Conservation (phyloP, 2,113 vertebrate genomes). For the Craseonycteris thonglongyai region DNA sequence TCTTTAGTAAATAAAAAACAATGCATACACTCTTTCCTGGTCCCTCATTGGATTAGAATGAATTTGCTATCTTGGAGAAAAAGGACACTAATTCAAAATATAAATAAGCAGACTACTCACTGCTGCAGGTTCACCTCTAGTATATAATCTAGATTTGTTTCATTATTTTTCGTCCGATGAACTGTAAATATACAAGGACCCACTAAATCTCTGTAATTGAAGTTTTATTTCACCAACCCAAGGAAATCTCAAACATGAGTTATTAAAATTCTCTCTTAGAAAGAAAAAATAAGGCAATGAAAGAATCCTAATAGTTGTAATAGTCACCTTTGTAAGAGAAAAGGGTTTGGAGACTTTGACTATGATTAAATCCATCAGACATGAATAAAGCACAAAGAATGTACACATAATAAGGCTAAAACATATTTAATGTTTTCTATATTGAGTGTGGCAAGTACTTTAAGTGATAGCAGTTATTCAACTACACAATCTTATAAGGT, state of each 20-base stretch:
- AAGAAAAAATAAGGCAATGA: not conserved
- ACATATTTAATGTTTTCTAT: not conserved
- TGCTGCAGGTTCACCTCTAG: not conserved
- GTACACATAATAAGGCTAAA: not conserved
- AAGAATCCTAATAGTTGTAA: not conserved
- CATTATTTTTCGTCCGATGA: slow-evolving; percentile 19
- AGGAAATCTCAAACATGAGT: slow-evolving; percentile 23
- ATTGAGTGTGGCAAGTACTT: not conserved
- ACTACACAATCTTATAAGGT: not conserved
- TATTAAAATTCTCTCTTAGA: not conserved
- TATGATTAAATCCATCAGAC: not conserved
- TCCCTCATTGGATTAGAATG: not conserved
- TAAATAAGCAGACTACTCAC: not conserved
- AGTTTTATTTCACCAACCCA: not conserved
- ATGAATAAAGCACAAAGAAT: not conserved
- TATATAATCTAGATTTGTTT: not conserved
- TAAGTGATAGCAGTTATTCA: not conserved
- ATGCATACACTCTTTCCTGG: too few species aligned
- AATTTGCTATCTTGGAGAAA: not conserved
- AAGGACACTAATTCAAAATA: slow-evolving; percentile 6
- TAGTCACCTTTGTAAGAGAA: not conserved
- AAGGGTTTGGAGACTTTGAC: not conserved
- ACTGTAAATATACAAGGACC: not conserved
- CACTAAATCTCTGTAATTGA: slow-evolving; percentile 5
- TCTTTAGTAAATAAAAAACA: too few species aligned